Base-by-base conservation (phyloP, 2,888 invertebrate genomes). In the Lepetodrilus schrolli region DNA sequence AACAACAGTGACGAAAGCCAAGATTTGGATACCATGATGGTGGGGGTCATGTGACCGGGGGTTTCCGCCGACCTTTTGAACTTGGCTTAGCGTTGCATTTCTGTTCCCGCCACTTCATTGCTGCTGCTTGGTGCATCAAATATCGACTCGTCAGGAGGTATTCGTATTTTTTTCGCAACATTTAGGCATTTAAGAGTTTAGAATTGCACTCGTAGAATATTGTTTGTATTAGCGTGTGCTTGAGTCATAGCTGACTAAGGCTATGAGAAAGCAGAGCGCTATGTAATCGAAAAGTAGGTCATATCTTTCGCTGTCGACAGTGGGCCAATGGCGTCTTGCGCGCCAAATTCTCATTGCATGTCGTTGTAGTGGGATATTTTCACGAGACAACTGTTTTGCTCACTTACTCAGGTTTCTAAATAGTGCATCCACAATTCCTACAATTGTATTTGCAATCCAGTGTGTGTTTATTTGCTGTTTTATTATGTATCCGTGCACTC, bases 31-130 rank as follows among this genome's bases (percentile, higher is more conserved):
- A 81, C 84, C 85, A 84, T 86, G 83, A 83, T 86, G 83, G 82
- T 80, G 76, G 66, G 74, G 83, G 84, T 88, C 87, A 87, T 83
- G 84, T 87, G 88, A 87, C 84, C 83, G 79, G 83, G 83, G 83
- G 81, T 84, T 82, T 83, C 84, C 83, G 70, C 70, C 80, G 84
- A 86, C 86, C 85, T 85, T 84, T 85, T 84, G 84, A 86, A 84
- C 84, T 82, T 81, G 79, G 80, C 81, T 81, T 80, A 80, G 68
- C 68, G 68, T 68, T 68, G 68, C 47, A 47, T 68, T 43, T 38
- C 68, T 68, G 68, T 79, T 76, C 76, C 77, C 77, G 79, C 79
- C 79, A 76, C 47, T 51, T 47, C 47, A 20, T 47, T 68, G 47
- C 47, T 30, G 68, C n/a, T 26, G 68, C 26, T 68, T 21, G 47